These are phyloP conservation scores for Protobothrops flavoviridis DNA, from an alignment of 2,113 vertebrate species.

Conservation along the genomic window DNA sequence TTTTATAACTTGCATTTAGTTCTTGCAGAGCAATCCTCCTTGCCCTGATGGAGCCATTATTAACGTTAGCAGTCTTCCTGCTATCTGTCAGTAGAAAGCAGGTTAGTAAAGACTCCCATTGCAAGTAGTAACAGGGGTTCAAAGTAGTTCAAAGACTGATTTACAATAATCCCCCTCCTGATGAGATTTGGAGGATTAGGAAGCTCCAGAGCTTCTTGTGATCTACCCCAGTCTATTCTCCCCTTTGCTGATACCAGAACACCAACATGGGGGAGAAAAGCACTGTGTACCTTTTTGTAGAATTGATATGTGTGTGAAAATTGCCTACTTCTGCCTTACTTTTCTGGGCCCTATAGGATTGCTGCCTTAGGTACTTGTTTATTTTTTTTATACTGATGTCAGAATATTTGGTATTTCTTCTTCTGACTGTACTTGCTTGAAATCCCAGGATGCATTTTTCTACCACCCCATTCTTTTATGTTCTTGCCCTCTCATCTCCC, in stretches of 20 bases:
- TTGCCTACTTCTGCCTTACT: neutral
- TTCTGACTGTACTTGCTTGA: neutral
- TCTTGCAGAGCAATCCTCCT: neutral
- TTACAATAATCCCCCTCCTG: neutral
- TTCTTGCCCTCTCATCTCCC: neutral
- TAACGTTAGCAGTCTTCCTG: neutral
- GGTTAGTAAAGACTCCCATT: neutral
- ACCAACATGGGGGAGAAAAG: neutral
- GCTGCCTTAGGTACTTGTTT: neutral
- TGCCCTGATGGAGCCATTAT: neutral
- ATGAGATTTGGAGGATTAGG: neutral
- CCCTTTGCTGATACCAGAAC: neutral
- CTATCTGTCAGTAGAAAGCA: neutral
- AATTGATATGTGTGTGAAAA: neutral
- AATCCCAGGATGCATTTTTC: neutral
- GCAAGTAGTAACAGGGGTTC: neutral
- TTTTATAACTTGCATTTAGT: neutral
- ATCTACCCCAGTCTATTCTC: neutral
- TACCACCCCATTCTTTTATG: neutral
- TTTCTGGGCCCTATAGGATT: neutral
- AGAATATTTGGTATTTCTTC: neutral
- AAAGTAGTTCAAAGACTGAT: neutral
- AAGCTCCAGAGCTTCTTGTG: neutral
- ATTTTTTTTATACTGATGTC: neutral
- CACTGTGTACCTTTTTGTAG: neutral